These are phyloP conservation scores for Anguilla pacifica DNA, from an alignment of 2,797 vertebrate species.

Conservation along the genomic window DNA sequence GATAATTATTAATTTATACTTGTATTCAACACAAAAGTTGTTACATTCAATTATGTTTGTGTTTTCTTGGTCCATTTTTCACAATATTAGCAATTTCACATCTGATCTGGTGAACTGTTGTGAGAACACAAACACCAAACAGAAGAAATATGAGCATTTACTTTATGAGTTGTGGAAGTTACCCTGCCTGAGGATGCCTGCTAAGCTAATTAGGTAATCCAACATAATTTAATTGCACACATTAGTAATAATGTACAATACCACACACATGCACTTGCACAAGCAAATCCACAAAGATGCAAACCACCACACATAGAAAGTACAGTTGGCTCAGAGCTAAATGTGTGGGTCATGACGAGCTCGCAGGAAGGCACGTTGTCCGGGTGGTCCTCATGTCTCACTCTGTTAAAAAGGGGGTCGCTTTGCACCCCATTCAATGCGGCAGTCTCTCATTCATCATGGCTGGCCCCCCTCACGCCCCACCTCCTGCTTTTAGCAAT, in stretches of 20 bases:
- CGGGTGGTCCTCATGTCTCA: neutral
- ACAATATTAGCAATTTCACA: neutral
- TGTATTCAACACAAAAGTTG: neutral
- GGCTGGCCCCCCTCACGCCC: neutral
- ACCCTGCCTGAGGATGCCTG: neutral
- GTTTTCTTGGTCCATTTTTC: neutral
- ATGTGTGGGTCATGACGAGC: neutral
- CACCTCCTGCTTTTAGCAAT: neutral
- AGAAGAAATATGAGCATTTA: neutral
- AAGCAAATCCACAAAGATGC: neutral
- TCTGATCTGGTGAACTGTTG: neutral
- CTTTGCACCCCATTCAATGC: neutral
- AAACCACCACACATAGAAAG: neutral
- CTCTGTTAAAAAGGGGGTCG: neutral
- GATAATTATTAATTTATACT: neutral
- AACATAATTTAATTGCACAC: neutral
- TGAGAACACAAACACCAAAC: neutral
- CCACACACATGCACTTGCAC: neutral
- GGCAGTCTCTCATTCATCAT: neutral
- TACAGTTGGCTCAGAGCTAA: neutral
- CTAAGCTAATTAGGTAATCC: neutral
- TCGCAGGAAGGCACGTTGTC: neutral
- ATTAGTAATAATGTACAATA: neutral
- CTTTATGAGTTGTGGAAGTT: neutral
- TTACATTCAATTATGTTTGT: neutral